Conservation (phyloP, 2,797 vertebrate species). For the Parauchenoglanis punctatus region DNA sequence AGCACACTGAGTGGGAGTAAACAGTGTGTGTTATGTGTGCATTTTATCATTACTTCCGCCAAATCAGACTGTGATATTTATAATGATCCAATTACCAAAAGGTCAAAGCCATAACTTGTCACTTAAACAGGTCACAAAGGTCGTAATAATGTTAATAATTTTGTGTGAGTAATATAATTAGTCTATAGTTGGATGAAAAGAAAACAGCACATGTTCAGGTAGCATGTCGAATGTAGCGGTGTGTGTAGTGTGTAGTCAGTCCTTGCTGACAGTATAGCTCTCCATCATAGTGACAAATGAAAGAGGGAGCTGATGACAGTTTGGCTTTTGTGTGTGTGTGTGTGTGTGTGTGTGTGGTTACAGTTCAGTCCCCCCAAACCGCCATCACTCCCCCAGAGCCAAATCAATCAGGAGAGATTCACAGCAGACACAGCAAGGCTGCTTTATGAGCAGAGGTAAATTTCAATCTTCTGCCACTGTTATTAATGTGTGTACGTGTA, state of each 20-base stretch:
- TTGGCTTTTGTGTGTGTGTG: constrained; percentile 25
- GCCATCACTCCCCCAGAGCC: constrained; percentile 35
- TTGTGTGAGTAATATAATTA: background rate
- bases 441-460: constrained; percentile 37
- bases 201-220: background rate
- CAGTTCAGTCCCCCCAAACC: constrained; percentile 31
- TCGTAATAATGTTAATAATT: background rate
- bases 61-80: background rate
- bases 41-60: background rate
- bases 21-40: background rate
- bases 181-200: background rate
- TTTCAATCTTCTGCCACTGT: constrained; percentile 37
- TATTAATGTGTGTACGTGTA: constrained; percentile 13
- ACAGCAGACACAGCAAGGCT: constrained; percentile 35
- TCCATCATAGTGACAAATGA: constrained; percentile 44
- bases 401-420: constrained; percentile 52
- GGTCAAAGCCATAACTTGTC: background rate
- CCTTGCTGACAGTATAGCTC: background rate
- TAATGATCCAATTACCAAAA: constrained; percentile 19
- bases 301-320: constrained; percentile 43
- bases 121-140: background rate
- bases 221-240: background rate
- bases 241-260: background rate
- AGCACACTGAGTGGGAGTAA: background rate
- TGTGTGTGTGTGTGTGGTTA: constrained; percentile 23